Evolutionary conservation across 2,888 invertebrate species (phyloP), one percentile per base, ranked within the genome.

Genomic region (Sarcophaga subvicina): DNA sequence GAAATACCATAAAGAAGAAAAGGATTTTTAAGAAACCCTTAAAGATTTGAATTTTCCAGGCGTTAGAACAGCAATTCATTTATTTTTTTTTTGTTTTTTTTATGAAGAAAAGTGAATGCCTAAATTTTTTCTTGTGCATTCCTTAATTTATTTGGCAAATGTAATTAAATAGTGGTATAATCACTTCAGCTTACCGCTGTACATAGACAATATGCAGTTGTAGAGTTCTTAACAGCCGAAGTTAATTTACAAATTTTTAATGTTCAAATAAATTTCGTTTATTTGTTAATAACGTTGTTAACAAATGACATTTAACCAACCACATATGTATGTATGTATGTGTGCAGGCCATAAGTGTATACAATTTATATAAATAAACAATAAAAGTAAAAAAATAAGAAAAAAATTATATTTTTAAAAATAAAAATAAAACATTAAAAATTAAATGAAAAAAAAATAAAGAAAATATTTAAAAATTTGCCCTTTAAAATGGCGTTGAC

Each of bases 401-500:
- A n/a, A 14, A 27, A 17, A 62, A 22, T n/a, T n/a, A 17, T 59
- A 62, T 62, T 62, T 62, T 62, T 62, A 62, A 62, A 62, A 17
- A 17, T 62, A 62, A 62, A 62, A 14, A 1, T 59, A 2, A 59
- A 62, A 62, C 22, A 10, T 62, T 62, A 62, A 8, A 10, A n/a
- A 20, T 62, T 62, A 10, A 62, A 17, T 62, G 20, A 62, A 62
- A 62, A 20, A 22, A 62, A n/a, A 62, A 10, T n/a, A 20, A 45
- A 25, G 6, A 37, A 59, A 14, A 64, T 27, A 64, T 14, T 22
- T 17, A 66, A 70, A 70, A 60, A n/a, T 60, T 71, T 72, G 62
- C 78, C 78, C 72, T 62, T 78, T 83, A 54, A 79, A 75, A 54
- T 62, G 66, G 10, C 79, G 63, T 79, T 83, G 73, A 83, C 73